phyloP scores from a whole-genome alignment of 2,888 invertebrate genomes.

The Melipona beecheii region DNA sequence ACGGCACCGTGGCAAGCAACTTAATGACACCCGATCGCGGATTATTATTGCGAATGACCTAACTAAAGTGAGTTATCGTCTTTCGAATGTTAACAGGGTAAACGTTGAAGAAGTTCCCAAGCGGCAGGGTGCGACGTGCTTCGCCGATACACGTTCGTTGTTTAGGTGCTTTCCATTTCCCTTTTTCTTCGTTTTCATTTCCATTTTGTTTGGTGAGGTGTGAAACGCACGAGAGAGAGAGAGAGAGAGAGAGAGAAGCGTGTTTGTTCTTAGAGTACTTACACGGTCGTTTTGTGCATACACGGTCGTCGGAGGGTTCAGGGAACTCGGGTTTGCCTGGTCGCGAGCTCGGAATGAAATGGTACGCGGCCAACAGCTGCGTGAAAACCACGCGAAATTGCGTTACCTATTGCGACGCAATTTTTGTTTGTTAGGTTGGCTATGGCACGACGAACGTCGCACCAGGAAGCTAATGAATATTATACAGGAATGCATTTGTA shows the following conservation, averaged over 20 bases:
- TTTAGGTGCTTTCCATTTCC: background rate
- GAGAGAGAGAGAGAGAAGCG: background rate
- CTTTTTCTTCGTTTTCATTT: conserved; percentile 10
- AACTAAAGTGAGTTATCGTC: conserved; percentile 63
- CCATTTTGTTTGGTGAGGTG: conserved; percentile 16
- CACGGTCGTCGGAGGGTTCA: conserved; percentile 40
- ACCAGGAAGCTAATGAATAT: conserved; percentile 7
- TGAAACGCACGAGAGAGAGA: background rate
- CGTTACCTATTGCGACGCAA: conserved; percentile 9
- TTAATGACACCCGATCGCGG: conserved; percentile 55
- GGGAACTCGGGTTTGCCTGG: conserved; percentile 30
- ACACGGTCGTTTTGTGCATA: conserved; percentile 31
- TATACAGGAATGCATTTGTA: conserved; percentile 13
- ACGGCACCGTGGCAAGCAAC: conserved; percentile 49
- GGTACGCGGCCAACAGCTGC: conserved; percentile 17
- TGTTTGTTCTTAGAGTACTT: conserved; percentile 11
- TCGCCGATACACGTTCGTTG: conserved; percentile 53
- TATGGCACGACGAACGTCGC: conserved; percentile 5
- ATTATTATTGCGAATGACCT: conserved; percentile 62
- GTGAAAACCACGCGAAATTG: conserved; percentile 40
- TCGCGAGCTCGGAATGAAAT: conserved; percentile 24
- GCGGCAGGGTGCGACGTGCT: conserved; percentile 36
- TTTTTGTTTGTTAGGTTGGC: conserved; percentile 27
- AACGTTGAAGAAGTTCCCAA: conserved; percentile 13
- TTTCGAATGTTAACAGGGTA: conserved; percentile 48